These are phyloP conservation scores for Papilio dardanus DNA, from an alignment of 1,140 invertebrate species.

Conservation along the genomic window DNA sequence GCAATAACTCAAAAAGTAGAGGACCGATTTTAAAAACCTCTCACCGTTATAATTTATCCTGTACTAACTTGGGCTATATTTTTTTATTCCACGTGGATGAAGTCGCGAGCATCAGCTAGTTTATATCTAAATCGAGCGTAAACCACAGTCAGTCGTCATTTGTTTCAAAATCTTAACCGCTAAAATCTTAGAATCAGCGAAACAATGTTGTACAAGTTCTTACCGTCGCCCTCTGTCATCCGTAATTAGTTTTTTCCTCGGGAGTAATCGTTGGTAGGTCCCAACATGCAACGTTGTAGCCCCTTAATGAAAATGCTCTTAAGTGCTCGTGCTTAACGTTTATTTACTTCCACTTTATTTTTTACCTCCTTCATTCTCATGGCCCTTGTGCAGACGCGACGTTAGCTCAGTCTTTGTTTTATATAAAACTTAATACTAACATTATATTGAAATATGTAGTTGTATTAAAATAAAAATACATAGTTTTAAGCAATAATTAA, in stretches of 20 bases:
- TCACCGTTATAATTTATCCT: no score
- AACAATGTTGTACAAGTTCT: conserved; percentile 48
- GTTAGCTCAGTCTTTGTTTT: not conserved
- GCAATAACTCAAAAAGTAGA: no score
- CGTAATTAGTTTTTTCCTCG: conserved; percentile 75
- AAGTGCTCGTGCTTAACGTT: conserved; percentile 72
- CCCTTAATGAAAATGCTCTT: conserved; percentile 73
- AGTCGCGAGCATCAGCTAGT: no score
- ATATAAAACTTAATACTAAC: not conserved
- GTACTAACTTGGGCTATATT: no score
- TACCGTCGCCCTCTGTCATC: conserved; percentile 63
- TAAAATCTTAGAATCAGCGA: conserved; percentile 56
- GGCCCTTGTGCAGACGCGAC: conserved; percentile 35
- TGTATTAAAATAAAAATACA: no score
- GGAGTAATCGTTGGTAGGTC: conserved; percentile 62
- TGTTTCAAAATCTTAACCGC: conserved; percentile 51
- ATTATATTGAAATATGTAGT: no score
- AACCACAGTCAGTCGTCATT: conserved; percentile 42
- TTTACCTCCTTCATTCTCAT: conserved; percentile 56
- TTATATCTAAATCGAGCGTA: not conserved
- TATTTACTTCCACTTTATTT: conserved; percentile 72
- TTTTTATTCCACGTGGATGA: no score
- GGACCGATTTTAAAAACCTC: no score
- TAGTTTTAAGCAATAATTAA: no score
- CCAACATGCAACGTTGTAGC: conserved; percentile 72